Conservation (phyloP, 2,113 vertebrate genomes). For the Corydoras maculifer region DNA sequence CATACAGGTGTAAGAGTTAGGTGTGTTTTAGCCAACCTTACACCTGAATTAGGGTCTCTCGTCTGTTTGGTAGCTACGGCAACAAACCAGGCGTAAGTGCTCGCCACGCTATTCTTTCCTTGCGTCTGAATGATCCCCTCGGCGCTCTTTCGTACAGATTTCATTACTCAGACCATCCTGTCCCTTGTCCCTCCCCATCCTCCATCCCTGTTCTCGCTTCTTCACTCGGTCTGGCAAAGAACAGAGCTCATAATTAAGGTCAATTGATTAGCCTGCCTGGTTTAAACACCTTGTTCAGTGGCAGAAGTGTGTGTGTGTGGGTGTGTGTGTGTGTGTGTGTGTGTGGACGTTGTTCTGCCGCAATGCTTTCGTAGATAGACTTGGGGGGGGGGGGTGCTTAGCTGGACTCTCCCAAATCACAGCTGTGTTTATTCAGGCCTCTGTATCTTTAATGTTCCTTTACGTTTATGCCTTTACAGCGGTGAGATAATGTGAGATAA, state of each 20-base stretch:
- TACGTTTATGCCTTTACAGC: no score
- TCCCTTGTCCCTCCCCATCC: background rate
- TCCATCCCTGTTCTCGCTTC: constrained; percentile 1
- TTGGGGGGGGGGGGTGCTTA: background rate
- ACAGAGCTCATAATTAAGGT: constrained; percentile 55
- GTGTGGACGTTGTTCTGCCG: constrained; percentile 15
- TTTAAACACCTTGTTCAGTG: constrained; percentile 46
- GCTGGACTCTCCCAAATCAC: background rate
- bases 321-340: constrained; percentile 16
- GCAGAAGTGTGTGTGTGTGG: constrained; percentile 32
- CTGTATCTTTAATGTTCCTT: no score
- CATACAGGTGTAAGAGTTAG: no score
- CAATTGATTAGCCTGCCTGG: constrained; percentile 59
- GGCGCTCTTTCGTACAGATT: background rate
- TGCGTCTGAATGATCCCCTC: background rate
- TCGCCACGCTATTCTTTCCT: background rate
- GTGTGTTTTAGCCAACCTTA: no score
- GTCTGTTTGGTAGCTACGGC: no score
- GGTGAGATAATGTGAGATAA: no score
- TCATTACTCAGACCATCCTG: constrained; percentile 2
- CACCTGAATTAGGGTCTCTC: no score
- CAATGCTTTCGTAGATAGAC: constrained; percentile 13
- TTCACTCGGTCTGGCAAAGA: constrained; percentile 13
- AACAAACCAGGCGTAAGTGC: no score
- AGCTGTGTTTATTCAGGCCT: no score